Conservation (phyloP, 2,888 invertebrate genomes). For the Ophion ventricosus region DNA sequence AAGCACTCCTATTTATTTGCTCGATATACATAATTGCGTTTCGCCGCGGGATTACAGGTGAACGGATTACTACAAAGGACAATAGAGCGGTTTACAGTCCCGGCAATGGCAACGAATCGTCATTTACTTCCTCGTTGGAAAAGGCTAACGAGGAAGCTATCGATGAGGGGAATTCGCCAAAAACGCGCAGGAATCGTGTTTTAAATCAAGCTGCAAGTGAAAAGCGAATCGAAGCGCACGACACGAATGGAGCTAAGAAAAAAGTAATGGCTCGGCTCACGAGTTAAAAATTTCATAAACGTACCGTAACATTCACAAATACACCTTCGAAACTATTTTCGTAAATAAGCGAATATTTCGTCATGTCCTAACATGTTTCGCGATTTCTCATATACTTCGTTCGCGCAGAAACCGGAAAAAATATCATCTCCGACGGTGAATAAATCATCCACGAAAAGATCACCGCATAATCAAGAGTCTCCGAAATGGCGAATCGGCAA, state of each 20-base stretch:
- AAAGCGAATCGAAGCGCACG: slow-evolving; percentile 16
- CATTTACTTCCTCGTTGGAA: slow-evolving; percentile 56
- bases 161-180: slow-evolving; percentile 43
- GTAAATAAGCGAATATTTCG: background rate
- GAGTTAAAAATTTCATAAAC: background rate
- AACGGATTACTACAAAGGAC: slow-evolving; percentile 72
- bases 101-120: slow-evolving; percentile 67
- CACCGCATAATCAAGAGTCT: background rate
- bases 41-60: slow-evolving; percentile 67
- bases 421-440: slow-evolving; percentile 10
- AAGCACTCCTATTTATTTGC: background rate
- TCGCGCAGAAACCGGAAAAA: slow-evolving; percentile 35
- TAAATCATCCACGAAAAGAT: slow-evolving; percentile 16
- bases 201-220: background rate
- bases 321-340: background rate
- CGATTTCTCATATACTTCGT: background rate
- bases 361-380: background rate
- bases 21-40: background rate
- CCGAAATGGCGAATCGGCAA: slow-evolving; percentile 15
- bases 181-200: slow-evolving; percentile 2
- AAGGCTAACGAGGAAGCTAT: slow-evolving; percentile 27
- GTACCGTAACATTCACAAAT: too few species aligned
- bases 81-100: slow-evolving; percentile 71
- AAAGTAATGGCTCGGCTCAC: slow-evolving; percentile 17
- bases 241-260: slow-evolving; percentile 29